Evolutionary conservation across 2,113 vertebrate species (phyloP).

Genomic region (Pao palembangensis): DNA sequence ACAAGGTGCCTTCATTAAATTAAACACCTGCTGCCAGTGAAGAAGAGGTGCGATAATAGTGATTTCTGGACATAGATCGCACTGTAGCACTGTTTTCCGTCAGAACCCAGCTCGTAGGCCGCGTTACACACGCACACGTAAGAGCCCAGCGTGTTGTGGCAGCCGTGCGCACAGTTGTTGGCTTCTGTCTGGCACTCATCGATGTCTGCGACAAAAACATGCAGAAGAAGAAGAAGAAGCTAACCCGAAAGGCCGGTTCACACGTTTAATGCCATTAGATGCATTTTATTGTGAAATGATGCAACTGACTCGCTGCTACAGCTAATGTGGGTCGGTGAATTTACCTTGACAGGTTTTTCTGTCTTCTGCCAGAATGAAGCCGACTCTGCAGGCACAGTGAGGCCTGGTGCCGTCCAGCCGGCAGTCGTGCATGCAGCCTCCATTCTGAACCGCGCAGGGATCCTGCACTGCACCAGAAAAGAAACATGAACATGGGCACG

Average conservation of each 20-base stretch:
- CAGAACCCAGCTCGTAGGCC: constrained; percentile 87
- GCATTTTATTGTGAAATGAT: too few species aligned
- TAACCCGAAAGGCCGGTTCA: too few species aligned
- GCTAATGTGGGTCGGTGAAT: not conserved
- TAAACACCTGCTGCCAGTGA: not conserved
- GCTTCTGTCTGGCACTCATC: constrained; percentile 80
- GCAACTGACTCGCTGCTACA: too few species aligned
- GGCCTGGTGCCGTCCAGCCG: constrained; percentile 64
- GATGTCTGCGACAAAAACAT: constrained; percentile 73
- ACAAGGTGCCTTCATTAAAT: not conserved
- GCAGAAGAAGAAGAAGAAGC: not conserved
- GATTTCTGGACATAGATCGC: constrained; percentile 51
- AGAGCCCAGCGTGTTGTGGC: constrained; percentile 87
- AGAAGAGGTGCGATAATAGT: not conserved
- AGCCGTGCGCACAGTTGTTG: constrained; percentile 82
- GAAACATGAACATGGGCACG: constrained; percentile 12
- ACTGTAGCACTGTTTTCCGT: constrained; percentile 90
- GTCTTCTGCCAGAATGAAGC: constrained; percentile 79
- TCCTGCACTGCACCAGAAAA: constrained; percentile 75
- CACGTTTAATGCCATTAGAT: too few species aligned
- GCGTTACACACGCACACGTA: constrained; percentile 83
- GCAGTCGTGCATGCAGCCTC: constrained; percentile 87
- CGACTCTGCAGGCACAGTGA: constrained; percentile 79
- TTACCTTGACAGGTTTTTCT: constrained; percentile 82
- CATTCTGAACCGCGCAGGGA: constrained; percentile 79